These are phyloP conservation scores for Ptiloglossa arizonensis DNA, from an alignment of 1,140 invertebrate species.

Conservation along the genomic window DNA sequence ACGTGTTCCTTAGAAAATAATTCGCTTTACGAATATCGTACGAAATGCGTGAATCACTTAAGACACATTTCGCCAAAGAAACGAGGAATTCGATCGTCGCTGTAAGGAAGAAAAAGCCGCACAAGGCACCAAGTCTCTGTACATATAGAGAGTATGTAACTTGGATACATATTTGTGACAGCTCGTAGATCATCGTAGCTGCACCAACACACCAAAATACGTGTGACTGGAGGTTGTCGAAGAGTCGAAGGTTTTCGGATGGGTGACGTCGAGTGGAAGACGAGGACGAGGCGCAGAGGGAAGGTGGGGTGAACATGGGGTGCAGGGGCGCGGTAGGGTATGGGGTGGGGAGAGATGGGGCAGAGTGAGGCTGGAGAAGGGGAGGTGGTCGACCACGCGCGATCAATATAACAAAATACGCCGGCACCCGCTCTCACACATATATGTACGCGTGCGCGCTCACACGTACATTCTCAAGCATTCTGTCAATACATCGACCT, in stretches of 20 bases:
- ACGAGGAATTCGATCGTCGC: slow-evolving; percentile 24
- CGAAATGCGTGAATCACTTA: slow-evolving; percentile 1
- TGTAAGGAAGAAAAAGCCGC: slow-evolving; percentile 27
- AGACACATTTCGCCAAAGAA: not conserved
- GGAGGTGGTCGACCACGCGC: slow-evolving; percentile 82
- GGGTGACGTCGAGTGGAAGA: slow-evolving; percentile 66
- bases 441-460: slow-evolving; percentile 56
- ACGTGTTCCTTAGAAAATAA: too few species aligned
- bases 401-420: slow-evolving; percentile 83
- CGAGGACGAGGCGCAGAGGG: slow-evolving; percentile 71
- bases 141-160: slow-evolving; percentile 29
- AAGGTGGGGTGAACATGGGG: slow-evolving; percentile 68
- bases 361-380: slow-evolving; percentile 76
- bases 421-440: slow-evolving; percentile 74
- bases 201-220: slow-evolving; percentile 51
- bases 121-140: not conserved
- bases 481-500: slow-evolving; percentile 52
- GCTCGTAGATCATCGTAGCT: slow-evolving; percentile 43
- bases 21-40: too few species aligned
- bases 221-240: slow-evolving; percentile 55
- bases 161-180: slow-evolving; percentile 49
- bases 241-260: slow-evolving; percentile 70
- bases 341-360: slow-evolving; percentile 76
- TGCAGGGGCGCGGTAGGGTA: slow-evolving; percentile 74
- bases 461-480: slow-evolving; percentile 31